Base-by-base conservation (phyloP, 2,888 invertebrate genomes). In the Cheilosia scutellata region DNA sequence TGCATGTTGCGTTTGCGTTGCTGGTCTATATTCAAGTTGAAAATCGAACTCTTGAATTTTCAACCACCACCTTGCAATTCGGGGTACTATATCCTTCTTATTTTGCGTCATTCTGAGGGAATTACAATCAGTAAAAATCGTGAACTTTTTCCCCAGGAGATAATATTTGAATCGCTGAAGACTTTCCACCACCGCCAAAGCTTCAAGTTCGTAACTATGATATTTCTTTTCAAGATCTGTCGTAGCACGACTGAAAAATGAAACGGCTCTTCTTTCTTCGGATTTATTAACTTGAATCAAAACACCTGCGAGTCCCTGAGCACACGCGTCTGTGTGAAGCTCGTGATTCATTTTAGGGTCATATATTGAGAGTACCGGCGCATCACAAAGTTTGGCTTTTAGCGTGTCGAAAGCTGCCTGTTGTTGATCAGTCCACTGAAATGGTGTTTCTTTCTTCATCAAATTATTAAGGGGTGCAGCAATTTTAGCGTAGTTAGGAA, bases 131-230 rank as follows among this genome's bases (percentile, higher is more conserved):
- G 49, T 49, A 20, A 20, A 27, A 31, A 74, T 27, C 60, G 60
- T 55, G 27, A 82, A 82, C 5, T 57, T 63, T 40, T 87, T 82
- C 7, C 75, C 82, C 11, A 87, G 16, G 9, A 78, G 57, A 42
- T 78, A 77, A 16, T 62, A 60, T 47, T 66, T 79, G 65, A 88
- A 90, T 78, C 58, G 65, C 82, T 87, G 82, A 29, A 80, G 62
- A 80, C 78, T 79, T 65, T 87, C 89, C 84, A 47, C 57, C 4
- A 58, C 57, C 4, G 47, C 44, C 44, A 71, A 44, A 7, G 63
- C 40, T 66, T 82, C 88, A 31, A 62, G 25, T 20, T 58, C 57
- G 33, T 70, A 70, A 11, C 60, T 72, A 5, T 80, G 80, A 33
- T 49, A 72, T 44, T 53, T 51, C 7, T 16, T 16, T 31, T 72